Percentiles rank a stretch among this genome's conserved stretches.
Conservation (phyloP, 2,888 invertebrate species). For the Hypena proboscidalis region DNA sequence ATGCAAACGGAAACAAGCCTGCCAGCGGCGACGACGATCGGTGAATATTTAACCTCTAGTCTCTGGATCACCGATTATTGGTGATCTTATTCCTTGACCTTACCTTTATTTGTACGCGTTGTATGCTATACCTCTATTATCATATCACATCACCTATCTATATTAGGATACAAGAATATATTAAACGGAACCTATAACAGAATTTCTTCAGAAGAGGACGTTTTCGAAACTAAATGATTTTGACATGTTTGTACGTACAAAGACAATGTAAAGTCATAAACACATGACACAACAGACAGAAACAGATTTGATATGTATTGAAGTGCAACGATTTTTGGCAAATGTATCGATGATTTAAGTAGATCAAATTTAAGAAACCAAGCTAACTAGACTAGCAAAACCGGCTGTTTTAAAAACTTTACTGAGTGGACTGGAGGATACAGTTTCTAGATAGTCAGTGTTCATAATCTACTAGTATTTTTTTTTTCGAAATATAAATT, state of each 20-base stretch:
- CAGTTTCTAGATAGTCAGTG: no score
- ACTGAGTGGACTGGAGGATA: no score
- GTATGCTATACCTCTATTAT: constrained; percentile 16
- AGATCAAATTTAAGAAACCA: no score
- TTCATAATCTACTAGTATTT: no score
- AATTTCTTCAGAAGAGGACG: constrained; percentile 16
- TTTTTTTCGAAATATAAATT: no score
- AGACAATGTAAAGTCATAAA: no score
- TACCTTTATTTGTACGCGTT: constrained; percentile 34
- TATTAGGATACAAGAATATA: constrained; percentile 18
- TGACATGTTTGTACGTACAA: constrained; percentile 35
- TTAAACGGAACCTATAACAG: constrained; percentile 7
- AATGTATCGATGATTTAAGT: no score
- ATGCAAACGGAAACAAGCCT: constrained; percentile 65
- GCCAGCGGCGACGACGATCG: constrained; percentile 51
- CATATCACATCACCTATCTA: constrained; percentile 16
- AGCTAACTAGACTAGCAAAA: no score
- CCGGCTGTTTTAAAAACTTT: no score
- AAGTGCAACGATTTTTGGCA: no score
- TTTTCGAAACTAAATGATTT: constrained; percentile 29
- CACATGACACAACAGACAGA: no score
- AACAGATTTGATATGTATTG: no score
- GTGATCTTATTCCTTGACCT: constrained; percentile 56
- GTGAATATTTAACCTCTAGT: constrained; percentile 74
- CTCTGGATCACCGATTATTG: constrained; percentile 65